Evolutionary conservation across 2,113 vertebrate genomes (phyloP).

Genomic region (Lophotis ruficrista): DNA sequence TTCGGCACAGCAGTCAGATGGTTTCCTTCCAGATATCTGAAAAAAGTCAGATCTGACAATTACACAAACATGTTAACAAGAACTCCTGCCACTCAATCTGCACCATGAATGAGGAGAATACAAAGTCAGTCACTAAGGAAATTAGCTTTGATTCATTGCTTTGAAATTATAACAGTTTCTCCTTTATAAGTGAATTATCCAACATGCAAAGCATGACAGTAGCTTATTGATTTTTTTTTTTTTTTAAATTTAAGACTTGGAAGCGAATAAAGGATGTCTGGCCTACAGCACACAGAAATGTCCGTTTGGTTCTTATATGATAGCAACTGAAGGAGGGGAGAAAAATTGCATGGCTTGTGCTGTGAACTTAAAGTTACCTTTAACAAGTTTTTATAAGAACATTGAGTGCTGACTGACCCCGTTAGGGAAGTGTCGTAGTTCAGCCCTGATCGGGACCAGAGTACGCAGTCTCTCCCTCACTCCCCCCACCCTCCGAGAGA

Average conservation of each 20-base stretch:
- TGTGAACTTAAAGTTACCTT: not conserved
- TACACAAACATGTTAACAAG: slow-evolving; percentile 5
- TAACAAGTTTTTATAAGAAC: not conserved
- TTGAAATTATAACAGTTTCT: not conserved
- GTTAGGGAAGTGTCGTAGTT: not conserved
- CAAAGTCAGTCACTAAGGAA: not conserved
- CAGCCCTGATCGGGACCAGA: no score
- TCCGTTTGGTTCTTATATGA: not conserved
- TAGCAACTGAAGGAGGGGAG: not conserved
- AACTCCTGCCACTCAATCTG: not conserved
- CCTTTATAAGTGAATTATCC: not conserved
- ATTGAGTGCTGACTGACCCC: not conserved
- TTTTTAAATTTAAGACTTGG: not conserved
- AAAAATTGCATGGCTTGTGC: not conserved
- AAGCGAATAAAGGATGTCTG: not conserved
- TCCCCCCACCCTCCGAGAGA: no score
- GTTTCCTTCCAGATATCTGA: slow-evolving; percentile 97
- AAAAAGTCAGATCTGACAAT: slow-evolving; percentile 53
- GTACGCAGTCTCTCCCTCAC: no score
- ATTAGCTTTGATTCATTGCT: not conserved
- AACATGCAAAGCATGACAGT: not conserved
- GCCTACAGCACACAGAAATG: not conserved
- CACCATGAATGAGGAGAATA: not conserved
- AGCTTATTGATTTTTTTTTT: not conserved
- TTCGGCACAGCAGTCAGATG: slow-evolving; percentile 89